These are phyloP conservation scores for Tachina grossa DNA, from an alignment of 2,888 invertebrate genomes.

Conservation along the genomic window DNA sequence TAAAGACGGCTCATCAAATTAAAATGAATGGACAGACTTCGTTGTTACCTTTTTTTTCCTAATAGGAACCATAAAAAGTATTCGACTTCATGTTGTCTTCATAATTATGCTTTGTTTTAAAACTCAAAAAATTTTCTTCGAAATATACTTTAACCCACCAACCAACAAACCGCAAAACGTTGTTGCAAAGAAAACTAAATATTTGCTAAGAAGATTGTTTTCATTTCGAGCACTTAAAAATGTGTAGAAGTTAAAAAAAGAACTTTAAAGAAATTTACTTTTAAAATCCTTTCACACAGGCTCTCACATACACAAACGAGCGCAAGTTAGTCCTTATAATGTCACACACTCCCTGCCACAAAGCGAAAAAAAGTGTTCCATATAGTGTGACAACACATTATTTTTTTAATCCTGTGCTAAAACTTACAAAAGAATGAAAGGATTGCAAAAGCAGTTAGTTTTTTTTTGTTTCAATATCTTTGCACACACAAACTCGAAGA, in stretches of 20 bases:
- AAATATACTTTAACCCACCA: constrained; percentile 9
- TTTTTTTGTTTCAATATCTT: constrained; percentile 14
- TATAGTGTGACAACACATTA: constrained; percentile 37
- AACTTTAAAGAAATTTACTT: constrained; percentile 14
- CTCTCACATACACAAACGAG: not conserved
- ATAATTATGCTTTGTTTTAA: not conserved
- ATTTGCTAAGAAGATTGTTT: constrained; percentile 43
- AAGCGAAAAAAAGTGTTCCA: constrained; percentile 1
- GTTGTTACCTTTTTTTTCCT: no score
- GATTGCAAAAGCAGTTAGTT: constrained; percentile 36
- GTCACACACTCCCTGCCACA: not conserved
- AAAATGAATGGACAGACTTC: no score
- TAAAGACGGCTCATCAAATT: no score
- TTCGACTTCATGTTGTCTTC: not conserved
- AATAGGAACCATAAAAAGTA: not conserved
- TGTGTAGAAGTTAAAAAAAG: constrained; percentile 1
- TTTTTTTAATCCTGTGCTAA: constrained; percentile 46
- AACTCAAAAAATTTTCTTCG: not conserved
- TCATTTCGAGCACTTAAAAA: not conserved
- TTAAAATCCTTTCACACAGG: constrained; percentile 5
- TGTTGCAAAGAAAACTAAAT: not conserved
- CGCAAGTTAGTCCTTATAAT: constrained; percentile 31
- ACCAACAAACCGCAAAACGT: constrained; percentile 16
- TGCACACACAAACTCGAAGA: not conserved
- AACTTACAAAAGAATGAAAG: constrained; percentile 51